A percentile compares a stretch with the other conserved stretches of the same genome.
Conservation (phyloP, 2,113 vertebrate species). For the Cyprinus carpio region DNA sequence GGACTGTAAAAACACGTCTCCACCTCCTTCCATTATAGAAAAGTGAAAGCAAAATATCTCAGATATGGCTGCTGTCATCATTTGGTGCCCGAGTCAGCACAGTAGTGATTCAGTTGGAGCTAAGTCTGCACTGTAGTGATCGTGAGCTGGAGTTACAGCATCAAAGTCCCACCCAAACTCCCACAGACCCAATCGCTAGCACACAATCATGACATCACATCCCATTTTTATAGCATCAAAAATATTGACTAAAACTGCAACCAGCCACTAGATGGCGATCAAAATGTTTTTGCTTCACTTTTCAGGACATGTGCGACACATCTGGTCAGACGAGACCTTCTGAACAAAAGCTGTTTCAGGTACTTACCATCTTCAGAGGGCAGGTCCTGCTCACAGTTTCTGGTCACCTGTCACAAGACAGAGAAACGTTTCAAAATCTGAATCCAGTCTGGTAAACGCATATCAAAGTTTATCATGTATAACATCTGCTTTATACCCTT, state of each 20-base stretch:
- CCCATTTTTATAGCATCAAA: too few species aligned
- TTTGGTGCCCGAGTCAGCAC: too few species aligned
- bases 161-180: not conserved
- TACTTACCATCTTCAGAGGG: constrained; percentile 72
- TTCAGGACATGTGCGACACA: too few species aligned
- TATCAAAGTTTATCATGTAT: not conserved
- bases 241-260: too few species aligned
- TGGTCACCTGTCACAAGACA: constrained; percentile 52
- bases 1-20: not conserved
- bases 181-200: not conserved
- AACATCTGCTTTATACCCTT: constrained; percentile 19
- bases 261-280: too few species aligned
- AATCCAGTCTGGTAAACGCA: not conserved
- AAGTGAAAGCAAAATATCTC: too few species aligned
- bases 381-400: constrained; percentile 47
- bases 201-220: not conserved
- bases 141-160: not conserved
- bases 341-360: not conserved
- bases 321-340: too few species aligned
- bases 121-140: too few species aligned
- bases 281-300: too few species aligned
- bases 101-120: not conserved
- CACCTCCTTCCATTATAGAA: not conserved
- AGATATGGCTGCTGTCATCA: too few species aligned
- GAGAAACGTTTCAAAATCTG: not conserved